Base-by-base conservation (phyloP, 2,888 invertebrate genomes). In the Hyalella azteca region DNA sequence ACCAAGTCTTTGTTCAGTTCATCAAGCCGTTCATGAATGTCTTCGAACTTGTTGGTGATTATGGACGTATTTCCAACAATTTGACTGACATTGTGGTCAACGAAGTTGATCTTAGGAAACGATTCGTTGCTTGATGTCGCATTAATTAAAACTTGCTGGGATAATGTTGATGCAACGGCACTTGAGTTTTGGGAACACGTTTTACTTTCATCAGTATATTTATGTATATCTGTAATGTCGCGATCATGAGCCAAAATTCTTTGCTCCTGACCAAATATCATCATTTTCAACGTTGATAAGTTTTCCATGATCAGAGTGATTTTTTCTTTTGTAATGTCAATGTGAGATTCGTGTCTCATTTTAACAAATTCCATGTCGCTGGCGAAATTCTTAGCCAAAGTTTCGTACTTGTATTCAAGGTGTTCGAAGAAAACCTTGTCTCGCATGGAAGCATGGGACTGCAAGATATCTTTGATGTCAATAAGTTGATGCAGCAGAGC, bases 241-340 rank as follows among this genome's bases (percentile, higher is more conserved):
- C 29, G 4, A 15, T 66, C 66, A 36, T 66, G 22, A 15, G 19
- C 36, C 15, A 66, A 5, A 36, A 66, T 36, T 66, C 66, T 32
- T 11, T 66, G 66, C 36, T 66, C 66, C 36, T 66, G 66, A 7
- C 66, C 66, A 66, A 66, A 66, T 13, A 66, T 32, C 66, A 66
- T 32, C 66, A 66, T 66, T 66, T 66, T 66, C 29, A 66, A 36
- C 7, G 39, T 66, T 19, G 66, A 66, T 15, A 66, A 66, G 36
- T 66, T 66, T 36, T 66, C 66, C 19, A 66, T n/a, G 19, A 66
- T 66, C 19, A 66, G 36, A 22, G 13, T 29, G 19, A 66, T 66
- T 36, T 66, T 66, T 66, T 66, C 36, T 32, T 32, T 36, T 15
- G 39, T 66, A 19, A 19, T 66, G 3, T 66, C 66, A 3, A 19